Evolutionary conservation across 2,888 invertebrate species (phyloP), one percentile per base, ranked within the genome.

Genomic region (Heliconius ismenius): DNA sequence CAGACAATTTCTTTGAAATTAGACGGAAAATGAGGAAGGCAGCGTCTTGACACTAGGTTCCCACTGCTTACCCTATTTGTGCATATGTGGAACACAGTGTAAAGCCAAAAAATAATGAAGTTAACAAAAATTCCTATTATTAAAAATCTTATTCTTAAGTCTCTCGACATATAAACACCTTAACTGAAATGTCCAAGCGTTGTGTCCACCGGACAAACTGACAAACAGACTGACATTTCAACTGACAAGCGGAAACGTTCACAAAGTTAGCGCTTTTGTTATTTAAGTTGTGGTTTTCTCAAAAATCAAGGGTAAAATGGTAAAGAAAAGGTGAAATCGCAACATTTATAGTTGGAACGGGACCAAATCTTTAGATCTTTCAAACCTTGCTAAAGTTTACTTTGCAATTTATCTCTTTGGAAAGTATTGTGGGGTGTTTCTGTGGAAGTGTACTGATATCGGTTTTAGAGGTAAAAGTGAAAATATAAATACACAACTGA

Each of bases 261-360:
- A 73, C 73, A 43, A 28, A 62, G 32, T 60, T 62, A 54, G 49
- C 43, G 58, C 62, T 49, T 74, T 74, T 74, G 54, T 65, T 64
- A 15, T 74, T 74, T 65, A 60, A 73, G 39, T 62, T 73, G 62
- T 39, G 73, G 73, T 62, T 36, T 62, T 32, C 54, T n/a, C 54
- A 70, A 70, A 70, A 70, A 70, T 70, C 69, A 70, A 70, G 32
- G 32, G 54, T 70, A 54, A 70, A 70, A 70, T 70, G 54, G 54
- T 39, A 62, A 43, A 73, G 73, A 68, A 68, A 67, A 75, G 74
- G 74, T 75, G 67, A 28, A 67, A 60, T n/a, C 18, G 7, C 67
- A 62, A 75, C 58, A 75, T 75, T 75, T 68, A 68, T 18, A 36
- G 73, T 73, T 75, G 74, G 74, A 68, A 28, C 65, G 36, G 7